Conservation (phyloP, 2,888 invertebrate genomes). For the Agonopterix arenella region DNA sequence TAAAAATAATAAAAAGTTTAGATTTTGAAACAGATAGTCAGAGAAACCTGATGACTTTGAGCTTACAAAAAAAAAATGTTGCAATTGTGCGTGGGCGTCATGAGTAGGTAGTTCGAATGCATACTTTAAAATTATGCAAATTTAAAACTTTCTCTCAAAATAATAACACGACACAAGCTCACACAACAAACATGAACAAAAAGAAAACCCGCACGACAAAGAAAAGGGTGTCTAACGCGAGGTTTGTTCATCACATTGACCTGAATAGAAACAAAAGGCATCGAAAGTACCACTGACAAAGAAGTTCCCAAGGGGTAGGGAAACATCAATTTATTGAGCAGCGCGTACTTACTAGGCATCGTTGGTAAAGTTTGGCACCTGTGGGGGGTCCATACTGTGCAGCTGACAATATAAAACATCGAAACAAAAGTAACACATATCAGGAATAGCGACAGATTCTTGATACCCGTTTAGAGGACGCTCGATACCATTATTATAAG, state of each 20-base stretch:
- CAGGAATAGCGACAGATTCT: slow-evolving; percentile 86
- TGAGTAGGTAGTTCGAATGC: too few relatives aligned
- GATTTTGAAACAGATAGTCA: too few relatives aligned
- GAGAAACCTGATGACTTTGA: too few relatives aligned
- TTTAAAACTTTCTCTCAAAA: too few relatives aligned
- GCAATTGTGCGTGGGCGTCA: too few relatives aligned
- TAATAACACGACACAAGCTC: too few relatives aligned
- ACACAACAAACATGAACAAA: too few relatives aligned
- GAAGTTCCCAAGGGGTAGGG: slow-evolving; percentile 16
- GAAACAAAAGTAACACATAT: slow-evolving; percentile 99
- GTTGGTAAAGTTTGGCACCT: slow-evolving; percentile 94
- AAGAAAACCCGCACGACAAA: neutral
- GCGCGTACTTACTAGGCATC: slow-evolving; percentile 92
- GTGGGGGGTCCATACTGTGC: slow-evolving; percentile 94
- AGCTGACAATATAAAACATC: slow-evolving; percentile 97
- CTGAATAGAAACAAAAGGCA: slow-evolving; percentile 40
- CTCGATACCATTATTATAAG: slow-evolving; percentile 75
- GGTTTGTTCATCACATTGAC: slow-evolving; percentile 25
- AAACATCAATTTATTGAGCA: neutral
- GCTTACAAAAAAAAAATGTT: too few relatives aligned
- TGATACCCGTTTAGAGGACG: slow-evolving; percentile 74
- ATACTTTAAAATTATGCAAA: too few relatives aligned
- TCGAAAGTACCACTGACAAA: slow-evolving; percentile 28
- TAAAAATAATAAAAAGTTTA: too few relatives aligned
- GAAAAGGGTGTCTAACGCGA: neutral